Conservation (phyloP, 1,140 invertebrate species). For the Aphaenogaster ashmeadi region DNA sequence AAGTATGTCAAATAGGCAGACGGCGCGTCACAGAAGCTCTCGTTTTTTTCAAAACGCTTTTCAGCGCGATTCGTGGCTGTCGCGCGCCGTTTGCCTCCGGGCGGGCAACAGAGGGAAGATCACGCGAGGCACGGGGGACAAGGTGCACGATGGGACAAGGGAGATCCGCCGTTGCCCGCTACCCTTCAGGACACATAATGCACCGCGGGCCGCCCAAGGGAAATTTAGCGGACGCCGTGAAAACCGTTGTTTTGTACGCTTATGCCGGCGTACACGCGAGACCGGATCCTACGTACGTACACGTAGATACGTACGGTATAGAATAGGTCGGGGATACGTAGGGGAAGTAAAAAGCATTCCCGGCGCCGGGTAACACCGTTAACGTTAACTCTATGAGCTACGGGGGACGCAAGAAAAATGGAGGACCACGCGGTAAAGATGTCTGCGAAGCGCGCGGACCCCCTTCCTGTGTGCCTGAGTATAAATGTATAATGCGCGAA, state of each 20-base stretch:
- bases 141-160: conserved; percentile 38
- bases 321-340: neutral
- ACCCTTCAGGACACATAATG: conserved; percentile 78
- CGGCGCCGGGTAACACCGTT: conserved; percentile 70
- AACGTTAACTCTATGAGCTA: conserved; percentile 69
- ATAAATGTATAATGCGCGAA: conserved; percentile 59
- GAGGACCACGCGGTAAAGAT: conserved; percentile 40
- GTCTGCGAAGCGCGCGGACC: conserved; percentile 16
- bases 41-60: conserved; percentile 69
- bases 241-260: conserved; percentile 79
- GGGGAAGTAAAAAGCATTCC: conserved; percentile 71
- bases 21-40: conserved; percentile 51
- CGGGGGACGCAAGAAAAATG: conserved; percentile 51
- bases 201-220: conserved; percentile 75
- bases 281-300: conserved; percentile 61
- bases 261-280: conserved; percentile 72
- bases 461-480: neutral
- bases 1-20: conserved; percentile 48
- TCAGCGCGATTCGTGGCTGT: conserved; percentile 64
- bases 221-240: conserved; percentile 79
- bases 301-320: conserved; percentile 44
- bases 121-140: conserved; percentile 54
- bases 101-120: conserved; percentile 25
- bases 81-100: conserved; percentile 10
- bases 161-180: conserved; percentile 47